Conservation (phyloP, 2,888 invertebrate species). For the Melinaea menophilus region DNA sequence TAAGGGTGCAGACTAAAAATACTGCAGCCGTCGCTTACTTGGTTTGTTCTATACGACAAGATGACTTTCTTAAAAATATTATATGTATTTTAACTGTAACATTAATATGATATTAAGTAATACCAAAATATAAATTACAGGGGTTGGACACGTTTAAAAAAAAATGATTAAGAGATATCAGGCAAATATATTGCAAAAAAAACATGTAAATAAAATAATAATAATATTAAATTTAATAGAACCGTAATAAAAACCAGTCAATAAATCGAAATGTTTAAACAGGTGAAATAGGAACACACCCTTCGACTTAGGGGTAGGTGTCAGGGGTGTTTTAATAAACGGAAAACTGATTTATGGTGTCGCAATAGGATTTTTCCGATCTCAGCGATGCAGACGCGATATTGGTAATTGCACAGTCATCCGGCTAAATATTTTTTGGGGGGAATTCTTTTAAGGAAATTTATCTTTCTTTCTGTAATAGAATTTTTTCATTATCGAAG, state of each 20-base stretch:
- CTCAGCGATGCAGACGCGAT: conserved; percentile 45
- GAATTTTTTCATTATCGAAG: conserved; percentile 24
- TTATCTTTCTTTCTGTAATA: conserved; percentile 23
- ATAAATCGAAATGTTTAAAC: not conserved
- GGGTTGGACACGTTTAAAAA: too few species aligned
- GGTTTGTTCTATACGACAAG: conserved; percentile 38
- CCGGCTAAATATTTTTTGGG: conserved; percentile 38
- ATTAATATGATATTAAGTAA: too few species aligned
- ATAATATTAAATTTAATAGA: too few species aligned
- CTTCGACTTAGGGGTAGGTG: conserved; percentile 11
- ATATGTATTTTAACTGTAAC: too few species aligned
- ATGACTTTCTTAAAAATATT: not conserved
- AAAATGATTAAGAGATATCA: too few species aligned
- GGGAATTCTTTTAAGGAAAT: conserved; percentile 23
- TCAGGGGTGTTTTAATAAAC: conserved; percentile 62
- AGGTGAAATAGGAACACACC: not conserved
- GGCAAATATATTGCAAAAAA: too few species aligned
- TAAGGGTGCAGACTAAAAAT: conserved; percentile 54
- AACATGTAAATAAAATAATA: too few species aligned
- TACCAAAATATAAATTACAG: too few species aligned
- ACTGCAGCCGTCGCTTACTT: conserved; percentile 35
- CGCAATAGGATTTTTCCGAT: conserved; percentile 59
- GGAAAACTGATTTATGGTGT: conserved; percentile 68
- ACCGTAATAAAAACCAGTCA: too few species aligned
- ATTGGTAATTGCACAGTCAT: conserved; percentile 67